Evolutionary conservation across 2,113 vertebrate genomes (phyloP), one percentile per base, ranked within the genome.

Genomic region (Orycteropus afer): DNA sequence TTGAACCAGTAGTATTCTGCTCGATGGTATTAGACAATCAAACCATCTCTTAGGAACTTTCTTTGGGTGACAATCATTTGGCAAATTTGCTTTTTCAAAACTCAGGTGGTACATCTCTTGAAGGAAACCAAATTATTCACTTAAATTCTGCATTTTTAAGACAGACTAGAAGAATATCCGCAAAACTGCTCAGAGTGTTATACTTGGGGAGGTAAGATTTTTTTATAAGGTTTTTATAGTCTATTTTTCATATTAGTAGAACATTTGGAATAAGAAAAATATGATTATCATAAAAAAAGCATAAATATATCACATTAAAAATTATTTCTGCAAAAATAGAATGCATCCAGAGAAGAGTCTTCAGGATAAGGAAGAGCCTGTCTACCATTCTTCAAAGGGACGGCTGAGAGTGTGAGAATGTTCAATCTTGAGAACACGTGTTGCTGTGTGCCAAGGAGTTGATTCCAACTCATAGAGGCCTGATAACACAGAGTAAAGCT

Each of bases 111-210:
- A 57, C 4, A 87, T 65, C 32, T 90, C 73, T 87, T 53, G 45
- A 94, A 90, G 63, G 12, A 23, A 96, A 92, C 18, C 29, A 42
- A 92, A 67, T 67, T 55, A 77, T 45, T 94, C 47, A 77, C 20
- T 74, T 93, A 87, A 74, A 88, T 88, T 59, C 65, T 95, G 45
- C 22, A 61, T 7, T 67, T n/a, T 85, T 93, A 78, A 87, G 51
- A 25, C 13, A 90, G 73, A 51, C 13, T 53, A 93, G 77, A 92
- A 84, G 13, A 83, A 23, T 17, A 42, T 53, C 25, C 1, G 61
- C 34, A 23, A 69, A 77, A 20, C 20, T 29, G 34, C 42, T 80
- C 51, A 53, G 3, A 76, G 32, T 42, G 71, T 74, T 74, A 77
- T 57, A 25, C 27, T 37, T 12, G 23, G 18, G 7, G 32, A 18